These are phyloP conservation scores for Lagodon rhomboides DNA, from an alignment of 2,797 vertebrate species.

Conservation along the genomic window DNA sequence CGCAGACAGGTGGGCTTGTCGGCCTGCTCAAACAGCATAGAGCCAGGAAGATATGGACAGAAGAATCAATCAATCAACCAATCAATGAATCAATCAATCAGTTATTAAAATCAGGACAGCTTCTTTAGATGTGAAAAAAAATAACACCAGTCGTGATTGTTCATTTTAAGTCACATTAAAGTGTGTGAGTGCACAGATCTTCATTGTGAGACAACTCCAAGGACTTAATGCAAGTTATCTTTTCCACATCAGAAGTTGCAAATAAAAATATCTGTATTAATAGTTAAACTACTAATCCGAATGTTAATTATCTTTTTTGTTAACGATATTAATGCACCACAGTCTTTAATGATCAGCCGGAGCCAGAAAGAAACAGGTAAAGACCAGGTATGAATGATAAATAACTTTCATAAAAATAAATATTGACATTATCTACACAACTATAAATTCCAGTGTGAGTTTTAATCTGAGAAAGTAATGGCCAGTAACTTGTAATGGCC, in stretches of 20 bases:
- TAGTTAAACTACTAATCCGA: neutral
- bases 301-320: neutral
- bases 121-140: neutral
- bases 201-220: neutral
- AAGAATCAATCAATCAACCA: neutral
- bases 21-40: slow-evolving; percentile 6
- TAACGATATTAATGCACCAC: neutral
- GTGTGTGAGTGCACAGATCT: neutral
- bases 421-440: neutral
- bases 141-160: neutral
- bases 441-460: too few species aligned
- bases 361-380: neutral
- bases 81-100: too few species aligned
- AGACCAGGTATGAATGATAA: neutral
- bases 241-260: neutral
- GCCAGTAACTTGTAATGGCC: too few species aligned
- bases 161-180: neutral
- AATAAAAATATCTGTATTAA: neutral
- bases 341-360: neutral
- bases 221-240: neutral
- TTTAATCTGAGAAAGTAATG: neutral
- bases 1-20: slow-evolving; percentile 54
- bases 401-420: neutral
- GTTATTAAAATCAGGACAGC: too few species aligned
- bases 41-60: neutral